Evolutionary conservation across 1,140 invertebrate species (phyloP).

Genomic region (Calephelis virginiensis): DNA sequence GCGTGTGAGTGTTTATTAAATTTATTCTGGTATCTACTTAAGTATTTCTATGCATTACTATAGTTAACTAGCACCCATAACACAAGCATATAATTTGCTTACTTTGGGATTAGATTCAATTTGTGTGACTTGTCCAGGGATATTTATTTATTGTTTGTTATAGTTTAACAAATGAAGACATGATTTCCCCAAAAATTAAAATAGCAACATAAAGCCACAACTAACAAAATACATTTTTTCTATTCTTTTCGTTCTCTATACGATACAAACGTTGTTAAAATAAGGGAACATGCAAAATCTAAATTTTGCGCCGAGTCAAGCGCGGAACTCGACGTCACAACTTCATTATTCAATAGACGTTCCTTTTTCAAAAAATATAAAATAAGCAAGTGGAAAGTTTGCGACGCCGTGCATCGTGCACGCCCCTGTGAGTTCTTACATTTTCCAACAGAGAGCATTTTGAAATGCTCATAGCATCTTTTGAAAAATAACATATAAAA

Average conservation of each 20-base stretch:
- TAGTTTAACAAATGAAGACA: too few relatives aligned
- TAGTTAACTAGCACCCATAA: too few relatives aligned
- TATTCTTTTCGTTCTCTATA: not conserved
- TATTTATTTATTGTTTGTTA: too few relatives aligned
- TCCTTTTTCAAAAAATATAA: constrained; percentile 39
- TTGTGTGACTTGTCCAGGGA: too few relatives aligned
- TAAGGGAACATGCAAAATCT: not conserved
- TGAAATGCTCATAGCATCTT: constrained; percentile 22
- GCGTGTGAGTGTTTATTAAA: too few relatives aligned
- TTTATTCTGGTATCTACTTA: too few relatives aligned
- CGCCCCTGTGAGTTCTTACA: constrained; percentile 36
- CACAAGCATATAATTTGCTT: too few relatives aligned
- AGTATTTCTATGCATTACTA: too few relatives aligned
- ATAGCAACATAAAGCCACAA: too few relatives aligned
- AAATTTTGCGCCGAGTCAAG: constrained; percentile 27
- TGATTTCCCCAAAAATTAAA: too few relatives aligned
- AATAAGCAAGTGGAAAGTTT: constrained; percentile 26
- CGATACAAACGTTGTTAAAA: not conserved
- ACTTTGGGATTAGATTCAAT: too few relatives aligned
- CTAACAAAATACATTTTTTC: too few relatives aligned
- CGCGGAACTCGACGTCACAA: constrained; percentile 30
- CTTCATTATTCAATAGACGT: constrained; percentile 45
- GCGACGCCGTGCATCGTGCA: constrained; percentile 8
- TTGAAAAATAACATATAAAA: constrained; percentile 1
- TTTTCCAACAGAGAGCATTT: constrained; percentile 35